Conservation (phyloP, 2,888 invertebrate species). For the Erebia aethiops region DNA sequence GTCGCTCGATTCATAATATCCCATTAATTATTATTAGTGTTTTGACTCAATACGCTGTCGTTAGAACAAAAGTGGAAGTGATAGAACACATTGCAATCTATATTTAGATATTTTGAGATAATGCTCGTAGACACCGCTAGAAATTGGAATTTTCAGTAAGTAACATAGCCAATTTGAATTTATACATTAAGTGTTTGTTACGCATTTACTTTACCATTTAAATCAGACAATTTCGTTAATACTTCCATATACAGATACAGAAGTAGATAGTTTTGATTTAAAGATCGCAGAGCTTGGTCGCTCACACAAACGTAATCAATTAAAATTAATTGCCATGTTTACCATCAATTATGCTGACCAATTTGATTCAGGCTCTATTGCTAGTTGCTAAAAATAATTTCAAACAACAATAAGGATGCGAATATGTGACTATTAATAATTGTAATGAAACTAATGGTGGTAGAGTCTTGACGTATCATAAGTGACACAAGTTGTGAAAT, state of each 20-base stretch:
- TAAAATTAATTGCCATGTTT: constrained; percentile 7
- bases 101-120: neutral
- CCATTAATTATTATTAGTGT: neutral
- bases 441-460: too few relatives aligned
- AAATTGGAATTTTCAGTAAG: neutral
- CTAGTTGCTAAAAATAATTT: neutral
- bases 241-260: neutral
- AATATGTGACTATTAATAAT: neutral
- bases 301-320: neutral
- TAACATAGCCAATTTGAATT: neutral
- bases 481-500: too few relatives aligned
- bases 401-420: neutral
- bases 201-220: too few relatives aligned
- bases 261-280: neutral
- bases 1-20: too few relatives aligned
- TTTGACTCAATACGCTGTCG: neutral
- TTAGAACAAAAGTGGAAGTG: neutral
- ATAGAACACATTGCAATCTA: neutral
- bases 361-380: neutral
- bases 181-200: neutral
- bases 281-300: neutral
- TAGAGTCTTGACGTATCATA: too few relatives aligned
- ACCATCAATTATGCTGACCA: neutral
- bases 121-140: neutral
- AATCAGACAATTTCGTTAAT: too few relatives aligned